phyloP scores from a whole-genome alignment of 1,140 invertebrate genomes.

The Pogonognathellus flavescens region DNA sequence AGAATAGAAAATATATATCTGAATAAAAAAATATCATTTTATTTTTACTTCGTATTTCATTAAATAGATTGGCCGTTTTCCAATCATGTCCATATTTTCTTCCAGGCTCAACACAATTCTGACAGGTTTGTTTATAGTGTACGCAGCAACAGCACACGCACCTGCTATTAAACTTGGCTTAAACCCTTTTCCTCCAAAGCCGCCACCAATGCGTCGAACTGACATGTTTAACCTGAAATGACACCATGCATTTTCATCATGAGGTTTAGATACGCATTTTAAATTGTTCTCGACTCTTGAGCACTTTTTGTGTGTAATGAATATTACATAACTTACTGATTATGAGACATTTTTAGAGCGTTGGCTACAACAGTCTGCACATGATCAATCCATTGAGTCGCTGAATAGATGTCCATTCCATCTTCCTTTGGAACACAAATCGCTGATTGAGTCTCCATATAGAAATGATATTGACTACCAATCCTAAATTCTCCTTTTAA shows the following conservation, averaged over 20 bases:
- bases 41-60: conserved; percentile 69
- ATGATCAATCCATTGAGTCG: conserved; percentile 75
- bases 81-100: conserved; percentile 77
- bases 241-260: too few species aligned
- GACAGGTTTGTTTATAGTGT: conserved; percentile 75
- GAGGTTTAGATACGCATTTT: too few species aligned
- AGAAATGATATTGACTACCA: conserved; percentile 71
- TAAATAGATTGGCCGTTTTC: conserved; percentile 75
- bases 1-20: background rate
- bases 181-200: conserved; percentile 59
- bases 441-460: conserved; percentile 70
- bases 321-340: background rate
- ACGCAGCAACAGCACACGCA: conserved; percentile 76
- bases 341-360: conserved; percentile 69
- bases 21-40: conserved; percentile 58
- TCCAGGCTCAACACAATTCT: conserved; percentile 77
- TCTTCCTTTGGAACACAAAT: conserved; percentile 70
- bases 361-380: conserved; percentile 75
- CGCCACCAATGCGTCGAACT: conserved; percentile 59
- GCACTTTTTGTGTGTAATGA: too few species aligned
- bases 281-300: too few species aligned
- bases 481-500: conserved; percentile 68
- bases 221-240: conserved; percentile 65
- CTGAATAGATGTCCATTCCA: conserved; percentile 69
- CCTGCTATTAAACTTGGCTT: conserved; percentile 68